A percentile compares a stretch with the other conserved stretches of the same genome.
Conservation (phyloP, 2,113 vertebrate genomes). For the Oryzias curvinotus region DNA sequence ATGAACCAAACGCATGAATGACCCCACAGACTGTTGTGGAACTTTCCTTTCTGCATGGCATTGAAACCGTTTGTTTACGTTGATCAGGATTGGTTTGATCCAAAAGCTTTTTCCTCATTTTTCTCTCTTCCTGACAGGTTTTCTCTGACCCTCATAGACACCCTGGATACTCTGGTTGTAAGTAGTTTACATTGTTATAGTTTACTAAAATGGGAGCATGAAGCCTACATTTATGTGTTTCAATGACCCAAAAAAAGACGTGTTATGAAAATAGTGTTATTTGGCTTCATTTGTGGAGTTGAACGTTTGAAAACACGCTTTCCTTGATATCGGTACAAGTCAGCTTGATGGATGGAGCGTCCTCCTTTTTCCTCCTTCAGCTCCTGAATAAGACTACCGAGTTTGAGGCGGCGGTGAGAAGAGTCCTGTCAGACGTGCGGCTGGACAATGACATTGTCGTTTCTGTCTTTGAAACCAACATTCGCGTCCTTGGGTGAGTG, state of each 20-base stretch:
- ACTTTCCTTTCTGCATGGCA: too few species aligned
- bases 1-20: too few species aligned
- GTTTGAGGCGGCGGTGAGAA: constrained; percentile 94
- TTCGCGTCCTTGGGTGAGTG: constrained; percentile 96
- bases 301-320: too few species aligned
- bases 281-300: too few species aligned
- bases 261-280: too few species aligned
- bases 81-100: too few species aligned
- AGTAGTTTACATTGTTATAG: constrained; percentile 53
- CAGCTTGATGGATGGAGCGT: neutral
- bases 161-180: constrained; percentile 97
- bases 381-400: constrained; percentile 96
- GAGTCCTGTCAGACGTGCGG: constrained; percentile 92
- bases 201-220: too few species aligned
- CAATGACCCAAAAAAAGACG: too few species aligned
- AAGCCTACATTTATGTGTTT: too few species aligned
- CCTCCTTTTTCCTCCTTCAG: constrained; percentile 64
- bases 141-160: constrained; percentile 96
- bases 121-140: constrained; percentile 78
- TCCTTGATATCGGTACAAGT: too few species aligned
- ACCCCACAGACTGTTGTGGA: too few species aligned
- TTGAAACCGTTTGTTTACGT: too few species aligned
- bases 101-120: neutral
- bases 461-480: constrained; percentile 99
- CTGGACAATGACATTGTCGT: constrained; percentile 98